phyloP scores from a whole-genome alignment of 2,888 invertebrate genomes.

The Himalopsyche kuldschensis region DNA sequence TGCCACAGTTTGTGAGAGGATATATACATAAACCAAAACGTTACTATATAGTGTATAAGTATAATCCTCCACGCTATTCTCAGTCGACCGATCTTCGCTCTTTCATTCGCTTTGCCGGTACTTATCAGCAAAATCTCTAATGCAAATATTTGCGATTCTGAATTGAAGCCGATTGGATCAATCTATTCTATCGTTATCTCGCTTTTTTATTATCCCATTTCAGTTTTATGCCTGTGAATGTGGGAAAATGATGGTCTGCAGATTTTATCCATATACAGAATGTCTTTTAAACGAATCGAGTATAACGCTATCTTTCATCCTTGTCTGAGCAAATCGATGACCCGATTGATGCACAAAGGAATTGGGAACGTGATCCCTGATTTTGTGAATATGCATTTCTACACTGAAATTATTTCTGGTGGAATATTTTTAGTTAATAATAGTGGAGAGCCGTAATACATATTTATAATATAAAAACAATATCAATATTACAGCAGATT shows the following conservation, averaged over 20 bases:
- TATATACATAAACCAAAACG: background rate
- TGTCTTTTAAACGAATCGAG: background rate
- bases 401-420: too few relatives aligned
- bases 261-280: background rate
- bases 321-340: too few relatives aligned
- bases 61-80: background rate
- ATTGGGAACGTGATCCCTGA: too few relatives aligned
- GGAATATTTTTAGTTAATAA: too few relatives aligned
- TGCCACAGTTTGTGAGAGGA: background rate
- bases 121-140: conserved; percentile 7
- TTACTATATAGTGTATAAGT: background rate
- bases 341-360: too few relatives aligned
- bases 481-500: too few relatives aligned
- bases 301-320: too few relatives aligned
- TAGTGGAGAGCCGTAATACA: too few relatives aligned
- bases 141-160: conserved; percentile 22
- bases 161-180: conserved; percentile 23
- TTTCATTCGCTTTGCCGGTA: background rate
- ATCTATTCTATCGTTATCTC: conserved; percentile 7
- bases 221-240: background rate
- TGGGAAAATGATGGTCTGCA: background rate
- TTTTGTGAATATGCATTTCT: too few relatives aligned
- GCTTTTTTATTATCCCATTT: background rate
- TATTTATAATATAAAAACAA: too few relatives aligned
- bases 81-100: background rate